Conservation (phyloP, 53 echinoderm and acorn worm genomes). For the Paelopatides confundens region DNA sequence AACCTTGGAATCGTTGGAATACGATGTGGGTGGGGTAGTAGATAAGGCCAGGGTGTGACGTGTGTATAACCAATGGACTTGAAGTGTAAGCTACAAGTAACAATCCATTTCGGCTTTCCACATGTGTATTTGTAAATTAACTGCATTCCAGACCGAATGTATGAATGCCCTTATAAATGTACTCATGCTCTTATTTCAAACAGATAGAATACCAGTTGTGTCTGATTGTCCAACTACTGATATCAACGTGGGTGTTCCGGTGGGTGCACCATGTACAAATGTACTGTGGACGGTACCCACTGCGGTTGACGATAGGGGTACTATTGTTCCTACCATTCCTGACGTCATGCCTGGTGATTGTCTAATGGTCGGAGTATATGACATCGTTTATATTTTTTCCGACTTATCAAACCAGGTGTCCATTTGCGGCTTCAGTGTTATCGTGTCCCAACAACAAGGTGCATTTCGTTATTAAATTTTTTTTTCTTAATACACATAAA, state of each 20-base stretch:
- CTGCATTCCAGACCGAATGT: no score
- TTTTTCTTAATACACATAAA: no score
- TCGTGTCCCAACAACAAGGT: neutral
- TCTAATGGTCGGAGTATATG: conserved; percentile 44
- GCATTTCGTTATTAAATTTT: no score
- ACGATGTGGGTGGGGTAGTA: no score
- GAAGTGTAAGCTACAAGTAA: no score
- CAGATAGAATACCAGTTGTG: conserved; percentile 50
- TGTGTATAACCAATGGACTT: no score
- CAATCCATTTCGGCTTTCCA: no score
- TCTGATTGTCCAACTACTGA: conserved; percentile 59
- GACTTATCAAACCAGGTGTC: conserved; percentile 58
- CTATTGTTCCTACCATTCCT: conserved; percentile 20
- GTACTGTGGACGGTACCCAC: conserved; percentile 72
- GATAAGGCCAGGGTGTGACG: no score
- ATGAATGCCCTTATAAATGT: no score
- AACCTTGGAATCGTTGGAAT: no score
- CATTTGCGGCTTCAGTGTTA: neutral
- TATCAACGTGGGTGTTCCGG: conserved; percentile 49
- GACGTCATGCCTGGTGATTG: conserved; percentile 46
- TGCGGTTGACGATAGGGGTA: conserved; percentile 70
- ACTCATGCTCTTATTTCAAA: neutral
- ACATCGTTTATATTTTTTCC: conserved; percentile 68
- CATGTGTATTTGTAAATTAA: no score
- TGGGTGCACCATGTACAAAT: conserved; percentile 27